Evolutionary conservation across 2,113 vertebrate genomes (phyloP).

Genomic region (Halichoerus grypus): DNA sequence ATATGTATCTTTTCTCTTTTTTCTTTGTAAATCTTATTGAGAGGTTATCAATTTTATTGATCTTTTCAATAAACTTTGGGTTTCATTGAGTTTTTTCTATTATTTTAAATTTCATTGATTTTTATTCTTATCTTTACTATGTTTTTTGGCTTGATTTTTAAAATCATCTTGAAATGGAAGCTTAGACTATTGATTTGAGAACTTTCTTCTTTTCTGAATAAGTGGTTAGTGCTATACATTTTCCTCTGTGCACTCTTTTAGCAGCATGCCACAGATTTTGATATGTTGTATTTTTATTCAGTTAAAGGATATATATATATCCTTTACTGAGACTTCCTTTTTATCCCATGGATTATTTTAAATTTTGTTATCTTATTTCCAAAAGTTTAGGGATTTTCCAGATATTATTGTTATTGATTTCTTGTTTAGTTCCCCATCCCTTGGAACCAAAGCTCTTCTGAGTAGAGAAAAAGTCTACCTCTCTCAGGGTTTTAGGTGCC

Average conservation of each 20-base stretch:
- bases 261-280: not conserved
- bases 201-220: not conserved
- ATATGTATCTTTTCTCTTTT: not conserved
- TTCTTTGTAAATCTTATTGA: not conserved
- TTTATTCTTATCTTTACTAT: not conserved
- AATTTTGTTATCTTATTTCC: conserved; percentile 3
- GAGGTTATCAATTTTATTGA: not conserved
- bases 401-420: not conserved
- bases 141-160: not conserved
- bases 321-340: not conserved
- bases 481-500: not conserved
- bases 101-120: conserved; percentile 2
- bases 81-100: not conserved
- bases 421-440: not conserved
- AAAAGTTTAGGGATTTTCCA: not conserved
- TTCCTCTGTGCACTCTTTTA: not conserved
- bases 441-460: not conserved
- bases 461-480: not conserved
- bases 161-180: not conserved
- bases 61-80: not conserved
- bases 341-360: not conserved
- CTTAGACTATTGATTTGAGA: not conserved
- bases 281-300: conserved; percentile 24
- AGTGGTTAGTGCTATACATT: not conserved
- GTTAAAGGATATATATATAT: not conserved